Evolutionary conservation across 1,140 invertebrate species (phyloP), one percentile per base, ranked within the genome.

Genomic region (Teleogryllus occipitalis): DNA sequence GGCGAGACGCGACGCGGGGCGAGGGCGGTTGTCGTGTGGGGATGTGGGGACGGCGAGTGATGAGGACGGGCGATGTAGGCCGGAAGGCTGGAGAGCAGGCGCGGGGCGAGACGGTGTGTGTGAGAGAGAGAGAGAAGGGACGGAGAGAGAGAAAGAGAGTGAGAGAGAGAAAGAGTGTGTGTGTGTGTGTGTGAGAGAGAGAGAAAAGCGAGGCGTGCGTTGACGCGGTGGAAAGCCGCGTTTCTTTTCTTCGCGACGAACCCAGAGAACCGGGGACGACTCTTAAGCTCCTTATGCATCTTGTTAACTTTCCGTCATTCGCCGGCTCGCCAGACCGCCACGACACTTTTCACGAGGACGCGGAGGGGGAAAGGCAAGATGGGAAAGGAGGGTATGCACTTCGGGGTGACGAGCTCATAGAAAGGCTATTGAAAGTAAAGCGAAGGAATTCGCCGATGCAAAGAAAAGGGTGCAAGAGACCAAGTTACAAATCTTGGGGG

Each of bases 241-340:
- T 65, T 65, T 65, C 18, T 18, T 65, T 65, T 65, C 54, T 65
- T 65, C 54, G 54, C 7, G 54, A 65, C 10, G 10, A 65, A 1
- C 27, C 27, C 27, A 39, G 27, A 39, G 1, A 5, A 39, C 27
- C 54, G 54, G 54, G 10, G 54, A 65, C 54, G 54, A 18, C 10
- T 65, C 18, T 65, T 39, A 65, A 65, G 0, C 54, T 18, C 18
- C 54, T 65, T 65, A 65, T 18, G 54, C 54, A 65, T 65, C 54
- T 65, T 65, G 54, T 65, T 65, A 65, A 65, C 54, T 65, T 65
- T 18, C 54, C 54, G 54, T 65, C 54, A 65, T 65, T 65, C 54
- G 54, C 54, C 10, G 7, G 54, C 10, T 65, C 54, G 27, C 54
- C 54, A 65, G 54, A 14, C 54, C 54, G 10, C 54, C 54, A 65